Conservation (phyloP, 2,113 vertebrate species). For the Danio rerio region DNA sequence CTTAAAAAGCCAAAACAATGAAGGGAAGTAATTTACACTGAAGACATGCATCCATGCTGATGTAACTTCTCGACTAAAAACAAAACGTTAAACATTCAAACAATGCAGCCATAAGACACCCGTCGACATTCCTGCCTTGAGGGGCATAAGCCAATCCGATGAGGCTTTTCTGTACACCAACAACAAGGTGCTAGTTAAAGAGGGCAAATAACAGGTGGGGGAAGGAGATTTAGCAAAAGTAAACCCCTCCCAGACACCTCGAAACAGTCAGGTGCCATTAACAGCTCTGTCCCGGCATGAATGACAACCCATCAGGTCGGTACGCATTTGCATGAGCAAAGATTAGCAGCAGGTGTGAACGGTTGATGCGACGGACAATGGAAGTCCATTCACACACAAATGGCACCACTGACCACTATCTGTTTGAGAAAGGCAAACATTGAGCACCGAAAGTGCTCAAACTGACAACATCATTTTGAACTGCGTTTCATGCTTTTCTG, state of each 20-base stretch:
- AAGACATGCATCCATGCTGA: not conserved
- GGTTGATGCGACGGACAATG: conserved; percentile 51
- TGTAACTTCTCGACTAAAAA: not conserved
- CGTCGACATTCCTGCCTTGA: conserved; percentile 33
- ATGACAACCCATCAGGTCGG: conserved; percentile 70
- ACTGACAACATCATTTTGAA: not conserved
- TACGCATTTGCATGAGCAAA: conserved; percentile 68
- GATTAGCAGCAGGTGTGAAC: conserved; percentile 68
- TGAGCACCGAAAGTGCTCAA: not conserved
- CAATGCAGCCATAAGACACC: conserved; percentile 8
- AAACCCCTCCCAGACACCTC: conserved; percentile 67
- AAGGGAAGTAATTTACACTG: not conserved
- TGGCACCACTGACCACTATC: not conserved
- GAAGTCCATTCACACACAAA: conserved; percentile 16
- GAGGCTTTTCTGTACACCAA: conserved; percentile 44
- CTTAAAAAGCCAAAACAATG: no score
- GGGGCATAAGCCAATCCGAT: conserved; percentile 36
- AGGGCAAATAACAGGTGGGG: conserved; percentile 31
- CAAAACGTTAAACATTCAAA: not conserved
- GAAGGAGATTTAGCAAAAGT: conserved; percentile 45
- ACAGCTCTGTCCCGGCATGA: conserved; percentile 62
- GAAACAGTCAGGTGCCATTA: conserved; percentile 58
- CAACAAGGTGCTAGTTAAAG: conserved; percentile 44
- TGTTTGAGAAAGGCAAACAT: conserved; percentile 19
- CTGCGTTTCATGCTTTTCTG: not conserved